phyloP scores from a whole-genome alignment of 2,113 vertebrate genomes.

The Thinocorus orbignyianus region DNA sequence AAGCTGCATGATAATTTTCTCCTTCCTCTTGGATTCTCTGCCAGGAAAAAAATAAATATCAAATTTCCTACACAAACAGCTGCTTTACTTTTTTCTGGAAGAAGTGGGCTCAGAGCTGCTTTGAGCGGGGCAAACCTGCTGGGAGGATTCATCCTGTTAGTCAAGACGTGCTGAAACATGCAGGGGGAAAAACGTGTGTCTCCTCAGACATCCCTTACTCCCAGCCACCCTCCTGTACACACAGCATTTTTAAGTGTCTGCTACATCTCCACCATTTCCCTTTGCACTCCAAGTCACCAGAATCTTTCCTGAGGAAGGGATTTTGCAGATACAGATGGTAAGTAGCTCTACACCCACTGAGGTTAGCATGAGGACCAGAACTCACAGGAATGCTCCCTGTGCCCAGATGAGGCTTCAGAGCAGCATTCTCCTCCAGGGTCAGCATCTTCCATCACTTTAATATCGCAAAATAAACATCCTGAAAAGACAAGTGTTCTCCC shows the following conservation, averaged over 20 bases:
- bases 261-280: background rate
- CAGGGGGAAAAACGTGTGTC: rapidly evolving
- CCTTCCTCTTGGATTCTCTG: background rate
- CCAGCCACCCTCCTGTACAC: background rate
- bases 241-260: background rate
- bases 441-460: background rate
- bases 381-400: background rate
- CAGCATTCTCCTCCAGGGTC: background rate
- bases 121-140: background rate
- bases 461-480: background rate
- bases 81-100: background rate
- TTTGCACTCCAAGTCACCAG: background rate
- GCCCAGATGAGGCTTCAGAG: background rate
- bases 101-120: background rate
- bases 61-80: background rate
- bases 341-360: background rate
- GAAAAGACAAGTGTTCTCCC: background rate
- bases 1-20: background rate
- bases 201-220: background rate
- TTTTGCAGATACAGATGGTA: background rate
- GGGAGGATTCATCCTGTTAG: background rate
- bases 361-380: background rate
- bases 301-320: background rate
- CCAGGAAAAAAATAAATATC: background rate
- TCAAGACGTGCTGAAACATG: background rate